phyloP scores from a whole-genome alignment of 1,140 invertebrate genomes.

The Spodoptera frugiperda region DNA sequence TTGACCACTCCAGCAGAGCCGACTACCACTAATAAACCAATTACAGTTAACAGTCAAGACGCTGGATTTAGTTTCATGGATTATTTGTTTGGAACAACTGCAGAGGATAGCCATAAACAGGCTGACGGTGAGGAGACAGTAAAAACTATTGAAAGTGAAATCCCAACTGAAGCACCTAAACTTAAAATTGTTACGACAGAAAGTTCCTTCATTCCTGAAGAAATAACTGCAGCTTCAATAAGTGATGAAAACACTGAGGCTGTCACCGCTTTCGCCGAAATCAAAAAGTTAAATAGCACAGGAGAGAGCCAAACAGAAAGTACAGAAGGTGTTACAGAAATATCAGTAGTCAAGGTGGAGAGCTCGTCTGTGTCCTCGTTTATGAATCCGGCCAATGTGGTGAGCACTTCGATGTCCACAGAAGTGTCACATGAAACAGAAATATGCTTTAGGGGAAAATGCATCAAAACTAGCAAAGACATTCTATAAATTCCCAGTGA shows the following conservation, averaged over 20 bases:
- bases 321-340: conserved; percentile 60
- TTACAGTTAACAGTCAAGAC: conserved; percentile 67
- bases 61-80: conserved; percentile 77
- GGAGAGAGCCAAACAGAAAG: conserved; percentile 51
- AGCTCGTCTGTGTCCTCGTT: conserved; percentile 77
- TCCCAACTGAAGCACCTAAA: conserved; percentile 58
- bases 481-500: conserved; percentile 65
- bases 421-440: conserved; percentile 94
- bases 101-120: conserved; percentile 55
- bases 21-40: conserved; percentile 50
- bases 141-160: conserved; percentile 38
- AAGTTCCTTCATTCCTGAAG: conserved; percentile 74
- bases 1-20: conserved; percentile 66
- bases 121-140: conserved; percentile 48
- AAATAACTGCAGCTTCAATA: conserved; percentile 67
- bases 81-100: conserved; percentile 75
- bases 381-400: conserved; percentile 86
- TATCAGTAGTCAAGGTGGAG: conserved; percentile 64
- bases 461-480: conserved; percentile 90
- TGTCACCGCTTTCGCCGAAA: conserved; percentile 53
- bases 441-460: conserved; percentile 94
- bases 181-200: conserved; percentile 72
- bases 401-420: conserved; percentile 91
- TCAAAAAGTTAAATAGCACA: conserved; percentile 51
- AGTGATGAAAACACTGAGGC: conserved; percentile 52